Percentiles rank a stretch among this genome's conserved stretches.
Evolutionary conservation across 2,113 vertebrate genomes (phyloP).

Genomic region (Corythornis vintsioides): DNA sequence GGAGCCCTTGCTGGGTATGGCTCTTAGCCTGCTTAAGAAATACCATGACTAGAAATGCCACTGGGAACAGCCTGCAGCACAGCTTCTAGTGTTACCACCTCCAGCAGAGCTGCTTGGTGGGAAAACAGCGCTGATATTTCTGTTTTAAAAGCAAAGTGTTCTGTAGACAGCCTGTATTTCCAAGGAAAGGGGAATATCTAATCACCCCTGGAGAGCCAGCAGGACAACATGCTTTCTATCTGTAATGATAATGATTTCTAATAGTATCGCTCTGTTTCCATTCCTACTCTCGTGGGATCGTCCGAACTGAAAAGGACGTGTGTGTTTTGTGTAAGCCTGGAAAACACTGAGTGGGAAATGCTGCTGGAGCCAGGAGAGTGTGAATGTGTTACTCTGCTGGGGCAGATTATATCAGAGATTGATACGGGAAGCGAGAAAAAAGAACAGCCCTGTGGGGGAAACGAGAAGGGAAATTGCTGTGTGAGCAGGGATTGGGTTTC

Average conservation of each 20-base stretch:
- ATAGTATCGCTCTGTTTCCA: background rate
- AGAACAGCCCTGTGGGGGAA: background rate
- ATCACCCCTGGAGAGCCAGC: slow-evolving; percentile 3
- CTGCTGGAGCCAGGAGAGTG: slow-evolving; percentile 13
- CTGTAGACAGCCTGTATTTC: background rate
- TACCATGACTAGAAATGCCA: background rate
- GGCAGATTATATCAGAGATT: background rate
- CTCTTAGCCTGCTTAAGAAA: background rate
- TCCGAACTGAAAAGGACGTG: background rate
- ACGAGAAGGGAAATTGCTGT: background rate
- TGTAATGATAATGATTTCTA: background rate
- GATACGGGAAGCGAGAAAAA: background rate
- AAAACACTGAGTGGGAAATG: slow-evolving; percentile 5
- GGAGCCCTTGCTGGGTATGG: rapidly evolving
- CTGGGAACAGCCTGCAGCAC: background rate
- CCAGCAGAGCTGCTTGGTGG: background rate
- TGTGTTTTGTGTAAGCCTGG: background rate
- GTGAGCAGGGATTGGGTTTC: background rate
- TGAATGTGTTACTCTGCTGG: slow-evolving; percentile 38
- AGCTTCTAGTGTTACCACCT: background rate
- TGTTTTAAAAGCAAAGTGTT: background rate
- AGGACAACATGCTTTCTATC: background rate
- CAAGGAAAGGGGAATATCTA: slow-evolving; percentile 7
- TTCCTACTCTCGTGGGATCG: background rate
- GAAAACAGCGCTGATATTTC: background rate